Percentiles rank a stretch among this genome's conserved stretches.
These are phyloP conservation scores for Sussaba pulchella DNA, from an alignment of 2,888 invertebrate genomes.

Conservation along the genomic window DNA sequence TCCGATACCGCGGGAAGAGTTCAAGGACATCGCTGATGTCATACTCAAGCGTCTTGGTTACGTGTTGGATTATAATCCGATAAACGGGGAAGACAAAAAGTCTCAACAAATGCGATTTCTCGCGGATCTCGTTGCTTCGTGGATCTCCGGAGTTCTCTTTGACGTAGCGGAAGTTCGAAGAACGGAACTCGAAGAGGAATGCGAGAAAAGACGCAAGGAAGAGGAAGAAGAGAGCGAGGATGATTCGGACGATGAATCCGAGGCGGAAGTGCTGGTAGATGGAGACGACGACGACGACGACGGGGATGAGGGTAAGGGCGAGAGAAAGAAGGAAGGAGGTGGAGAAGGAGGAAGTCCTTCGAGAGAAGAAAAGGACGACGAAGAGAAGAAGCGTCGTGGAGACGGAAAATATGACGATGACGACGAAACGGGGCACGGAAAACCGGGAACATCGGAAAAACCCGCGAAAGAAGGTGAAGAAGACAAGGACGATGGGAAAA, in stretches of 20 bases:
- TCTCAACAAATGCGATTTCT: slow-evolving; percentile 79
- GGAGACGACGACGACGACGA: slow-evolving; percentile 51
- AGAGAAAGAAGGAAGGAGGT: slow-evolving; percentile 27
- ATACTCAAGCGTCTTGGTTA: slow-evolving; percentile 73
- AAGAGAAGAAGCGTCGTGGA: slow-evolving; percentile 50
- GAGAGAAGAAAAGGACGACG: slow-evolving; percentile 36
- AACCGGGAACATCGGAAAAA: slow-evolving; percentile 11
- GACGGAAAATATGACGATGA: slow-evolving; percentile 58
- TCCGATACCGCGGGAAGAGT: slow-evolving; percentile 74
- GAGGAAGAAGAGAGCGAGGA: slow-evolving; percentile 66
- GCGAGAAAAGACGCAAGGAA: slow-evolving; percentile 66
- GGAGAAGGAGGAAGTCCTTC: slow-evolving; percentile 24
- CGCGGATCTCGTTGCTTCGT: slow-evolving; percentile 78
- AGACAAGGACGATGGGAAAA: slow-evolving; percentile 26
- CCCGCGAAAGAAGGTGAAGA: slow-evolving; percentile 2
- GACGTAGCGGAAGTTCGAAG: slow-evolving; percentile 74
- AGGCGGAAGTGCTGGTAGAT: slow-evolving; percentile 41
- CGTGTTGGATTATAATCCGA: slow-evolving; percentile 71
- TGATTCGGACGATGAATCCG: slow-evolving; percentile 66
- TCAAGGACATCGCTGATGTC: slow-evolving; percentile 77
- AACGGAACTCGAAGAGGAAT: slow-evolving; percentile 70
- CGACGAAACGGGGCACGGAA: slow-evolving; percentile 45
- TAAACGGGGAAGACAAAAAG: slow-evolving; percentile 74
- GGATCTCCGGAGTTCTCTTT: slow-evolving; percentile 78
- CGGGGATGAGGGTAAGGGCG: slow-evolving; percentile 14